Evolutionary conservation across 2,113 vertebrate genomes (phyloP).

Genomic region (Heliornis fulica): DNA sequence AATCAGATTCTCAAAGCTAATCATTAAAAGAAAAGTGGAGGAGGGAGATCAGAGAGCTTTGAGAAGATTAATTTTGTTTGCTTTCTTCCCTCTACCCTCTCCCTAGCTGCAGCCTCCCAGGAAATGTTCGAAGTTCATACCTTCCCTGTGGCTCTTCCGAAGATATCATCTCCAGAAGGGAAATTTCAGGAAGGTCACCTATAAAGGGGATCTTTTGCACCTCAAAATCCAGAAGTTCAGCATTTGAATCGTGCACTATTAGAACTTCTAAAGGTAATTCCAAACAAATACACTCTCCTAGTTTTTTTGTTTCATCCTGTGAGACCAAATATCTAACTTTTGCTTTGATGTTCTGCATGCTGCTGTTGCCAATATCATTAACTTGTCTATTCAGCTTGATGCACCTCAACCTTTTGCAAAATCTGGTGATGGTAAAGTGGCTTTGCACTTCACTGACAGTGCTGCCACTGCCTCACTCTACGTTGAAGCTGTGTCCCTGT

Average conservation of each 20-base stretch:
- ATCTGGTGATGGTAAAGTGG: background rate
- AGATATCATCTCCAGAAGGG: background rate
- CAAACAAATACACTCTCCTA: background rate
- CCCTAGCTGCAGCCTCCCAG: background rate
- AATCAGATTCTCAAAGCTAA: slow-evolving; percentile 8
- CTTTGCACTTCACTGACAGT: background rate
- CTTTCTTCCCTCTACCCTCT: background rate
- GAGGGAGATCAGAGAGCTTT: background rate
- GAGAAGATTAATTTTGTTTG: background rate
- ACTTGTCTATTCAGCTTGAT: background rate
- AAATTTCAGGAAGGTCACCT: background rate
- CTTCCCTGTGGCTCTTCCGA: background rate
- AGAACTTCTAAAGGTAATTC: background rate
- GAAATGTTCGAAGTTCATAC: background rate
- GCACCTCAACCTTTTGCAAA: background rate
- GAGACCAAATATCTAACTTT: background rate
- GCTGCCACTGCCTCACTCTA: background rate
- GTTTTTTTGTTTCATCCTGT: background rate
- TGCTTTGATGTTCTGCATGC: background rate
- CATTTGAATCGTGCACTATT: background rate
- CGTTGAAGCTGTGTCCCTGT: accelerated
- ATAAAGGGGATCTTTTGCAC: background rate
- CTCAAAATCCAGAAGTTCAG: background rate
- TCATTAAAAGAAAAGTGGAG: background rate
- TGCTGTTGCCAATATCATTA: background rate